Percentiles rank a stretch among this genome's conserved stretches.
These are phyloP conservation scores for Mormoops blainvillei DNA, from an alignment of 2,113 vertebrate genomes.

Conservation along the genomic window DNA sequence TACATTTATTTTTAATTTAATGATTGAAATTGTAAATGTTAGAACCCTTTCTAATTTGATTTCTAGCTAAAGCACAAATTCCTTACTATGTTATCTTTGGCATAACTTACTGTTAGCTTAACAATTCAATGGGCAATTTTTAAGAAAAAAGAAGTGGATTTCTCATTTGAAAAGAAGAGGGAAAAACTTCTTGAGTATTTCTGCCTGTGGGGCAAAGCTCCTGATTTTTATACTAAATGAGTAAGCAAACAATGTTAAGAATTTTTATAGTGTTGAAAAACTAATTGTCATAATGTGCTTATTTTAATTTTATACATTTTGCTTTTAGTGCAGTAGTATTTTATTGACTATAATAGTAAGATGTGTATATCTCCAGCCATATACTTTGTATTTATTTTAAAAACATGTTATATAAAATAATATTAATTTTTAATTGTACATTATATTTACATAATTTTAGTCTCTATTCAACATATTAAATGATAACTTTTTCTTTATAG, in stretches of 20 bases:
- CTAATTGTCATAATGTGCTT: background rate
- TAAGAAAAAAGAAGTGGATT: background rate
- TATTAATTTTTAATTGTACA: background rate
- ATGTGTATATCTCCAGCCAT: background rate
- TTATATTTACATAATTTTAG: background rate
- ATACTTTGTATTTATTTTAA: background rate
- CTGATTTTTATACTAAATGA: background rate
- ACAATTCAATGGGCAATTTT: background rate
- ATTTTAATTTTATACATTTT: background rate
- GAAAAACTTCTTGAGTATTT: background rate
- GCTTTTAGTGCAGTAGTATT: background rate
- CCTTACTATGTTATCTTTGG: background rate
- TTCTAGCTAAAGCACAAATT: background rate
- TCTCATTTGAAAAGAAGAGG: background rate
- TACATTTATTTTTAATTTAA: background rate
- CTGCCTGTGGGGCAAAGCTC: background rate
- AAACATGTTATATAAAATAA: background rate
- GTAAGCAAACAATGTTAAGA: background rate
- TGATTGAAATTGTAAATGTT: background rate
- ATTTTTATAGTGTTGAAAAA: background rate
- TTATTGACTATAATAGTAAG: background rate
- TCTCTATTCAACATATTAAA: background rate
- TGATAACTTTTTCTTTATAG: background rate
- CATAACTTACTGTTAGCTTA: background rate
- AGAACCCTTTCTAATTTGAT: background rate